Conservation (phyloP, 2,113 vertebrate species). For the Indicator maculatus region DNA sequence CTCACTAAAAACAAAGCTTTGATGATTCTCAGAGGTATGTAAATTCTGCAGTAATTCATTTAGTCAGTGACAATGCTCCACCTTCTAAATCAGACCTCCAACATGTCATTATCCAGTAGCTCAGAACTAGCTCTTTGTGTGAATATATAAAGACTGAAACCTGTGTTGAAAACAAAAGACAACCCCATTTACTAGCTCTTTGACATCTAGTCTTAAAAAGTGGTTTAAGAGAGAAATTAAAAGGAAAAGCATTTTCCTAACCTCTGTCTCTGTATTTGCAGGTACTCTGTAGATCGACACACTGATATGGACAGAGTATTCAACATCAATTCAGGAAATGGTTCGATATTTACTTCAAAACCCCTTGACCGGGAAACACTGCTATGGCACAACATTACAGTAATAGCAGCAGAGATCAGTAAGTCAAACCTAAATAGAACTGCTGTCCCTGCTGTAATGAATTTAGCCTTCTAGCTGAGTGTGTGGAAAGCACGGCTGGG, state of each 20-base stretch:
- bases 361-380: conserved; percentile 90
- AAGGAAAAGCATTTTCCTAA: conserved; percentile 50
- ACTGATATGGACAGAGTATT: conserved; percentile 97
- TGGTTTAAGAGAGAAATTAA: not conserved
- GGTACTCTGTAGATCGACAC: conserved; percentile 93
- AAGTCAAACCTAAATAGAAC: conserved; percentile 72
- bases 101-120: conserved; percentile 16
- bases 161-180: conserved; percentile 1
- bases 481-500: not conserved
- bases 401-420: conserved; percentile 94
- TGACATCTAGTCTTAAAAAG: conserved; percentile 28
- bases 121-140: conserved; percentile 47
- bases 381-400: conserved; percentile 94
- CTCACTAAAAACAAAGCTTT: conserved; percentile 57
- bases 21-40: conserved; percentile 55
- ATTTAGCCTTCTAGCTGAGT: conserved; percentile 13
- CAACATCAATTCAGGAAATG: conserved; percentile 92
- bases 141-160: conserved; percentile 37
- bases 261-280: conserved; percentile 70
- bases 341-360: conserved; percentile 90
- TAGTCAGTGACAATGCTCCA: conserved; percentile 52
- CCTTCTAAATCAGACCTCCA: conserved; percentile 59
- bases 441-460: not conserved
- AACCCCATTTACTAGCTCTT: conserved; percentile 15
- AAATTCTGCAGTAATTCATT: conserved; percentile 48